phyloP scores from a whole-genome alignment of 2,113 vertebrate species.

The Gallinago paraguaiae region DNA sequence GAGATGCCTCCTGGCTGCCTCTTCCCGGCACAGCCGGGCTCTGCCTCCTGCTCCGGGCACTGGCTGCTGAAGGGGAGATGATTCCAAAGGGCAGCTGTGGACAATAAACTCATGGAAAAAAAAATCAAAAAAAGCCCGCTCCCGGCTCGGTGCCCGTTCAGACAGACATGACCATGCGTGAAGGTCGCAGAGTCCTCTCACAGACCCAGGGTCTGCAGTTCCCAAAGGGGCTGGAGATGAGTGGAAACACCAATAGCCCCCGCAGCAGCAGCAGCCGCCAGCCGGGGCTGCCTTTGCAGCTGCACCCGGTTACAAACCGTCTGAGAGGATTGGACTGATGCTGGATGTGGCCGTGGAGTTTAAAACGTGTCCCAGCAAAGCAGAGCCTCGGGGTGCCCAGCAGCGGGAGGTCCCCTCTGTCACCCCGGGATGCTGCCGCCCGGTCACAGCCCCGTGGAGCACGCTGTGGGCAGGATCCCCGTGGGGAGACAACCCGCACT shows the following conservation, averaged over 20 bases:
- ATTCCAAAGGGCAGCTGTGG: accelerated
- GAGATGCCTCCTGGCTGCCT: neutral
- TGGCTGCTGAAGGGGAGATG: accelerated
- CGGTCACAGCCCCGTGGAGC: neutral
- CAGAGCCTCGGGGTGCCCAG: accelerated
- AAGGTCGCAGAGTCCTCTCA: neutral
- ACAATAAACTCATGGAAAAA: accelerated
- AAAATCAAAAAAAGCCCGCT: accelerated
- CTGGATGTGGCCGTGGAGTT: neutral
- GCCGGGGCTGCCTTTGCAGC: accelerated
- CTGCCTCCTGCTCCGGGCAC: neutral
- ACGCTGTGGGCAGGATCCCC: neutral
- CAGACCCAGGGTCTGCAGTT: neutral
- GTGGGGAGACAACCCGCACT: accelerated
- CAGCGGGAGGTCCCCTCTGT: accelerated
- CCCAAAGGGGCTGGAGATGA: accelerated
- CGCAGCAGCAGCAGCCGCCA: accelerated
- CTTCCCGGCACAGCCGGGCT: neutral
- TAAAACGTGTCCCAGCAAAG: neutral
- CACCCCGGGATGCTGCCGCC: accelerated
- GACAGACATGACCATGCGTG: accelerated
- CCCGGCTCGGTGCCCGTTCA: accelerated
- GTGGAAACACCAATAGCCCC: neutral
- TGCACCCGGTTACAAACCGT: neutral
- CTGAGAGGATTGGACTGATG: accelerated